Base-by-base conservation (phyloP, 1,140 invertebrate species). In the Drosophila subobscura region DNA sequence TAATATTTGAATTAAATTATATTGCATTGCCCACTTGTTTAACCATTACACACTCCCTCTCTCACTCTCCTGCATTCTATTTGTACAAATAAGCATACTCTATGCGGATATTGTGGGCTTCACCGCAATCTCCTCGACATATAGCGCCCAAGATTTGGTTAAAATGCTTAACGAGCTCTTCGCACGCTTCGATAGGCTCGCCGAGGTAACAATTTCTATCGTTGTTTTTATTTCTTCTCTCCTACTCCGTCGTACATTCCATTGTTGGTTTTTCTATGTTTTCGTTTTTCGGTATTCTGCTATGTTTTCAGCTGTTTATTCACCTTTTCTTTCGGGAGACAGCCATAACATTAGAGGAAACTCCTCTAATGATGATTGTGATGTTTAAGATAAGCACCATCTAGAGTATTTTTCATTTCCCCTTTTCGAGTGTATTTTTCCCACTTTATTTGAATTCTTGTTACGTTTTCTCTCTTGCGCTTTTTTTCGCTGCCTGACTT, bases 91-190 rank as follows among this genome's bases (percentile, higher is more conserved):
- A 73, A 96, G 95, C 90, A 97, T 97, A 88, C 93, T 97, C 42
- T 97, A 97, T 91, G 97, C 97, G 14, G 97, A 98, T 92, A 98
- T 98, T 84, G 97, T 98, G 4, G 97, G 97, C 22, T 98, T 98
- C 90, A 98, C 97, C 0, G 97, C 97, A 25, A 98, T 98, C 68
- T 98, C 98, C 0, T 99, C 98, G 1, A 98, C 97, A 1, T 98
- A 98, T 93, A 97, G 96, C 37, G 97, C 97, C 40, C 96, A 97
- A 79, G 97, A 98, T 92, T 93, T 98, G 50, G 97, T 98, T 12
- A 97, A 97, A 92, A 98, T 98, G 91, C 93, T 98, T 49, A 98
- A 98, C 92, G 97, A 98, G 92, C 93, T 98, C 41, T 98, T 98
- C 92, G 97, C 97, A 25, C 94, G 97, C 86, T 98, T 98, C 91